These are phyloP conservation scores for Antheraea pernyi DNA, from an alignment of 1,140 invertebrate species.

Conservation along the genomic window DNA sequence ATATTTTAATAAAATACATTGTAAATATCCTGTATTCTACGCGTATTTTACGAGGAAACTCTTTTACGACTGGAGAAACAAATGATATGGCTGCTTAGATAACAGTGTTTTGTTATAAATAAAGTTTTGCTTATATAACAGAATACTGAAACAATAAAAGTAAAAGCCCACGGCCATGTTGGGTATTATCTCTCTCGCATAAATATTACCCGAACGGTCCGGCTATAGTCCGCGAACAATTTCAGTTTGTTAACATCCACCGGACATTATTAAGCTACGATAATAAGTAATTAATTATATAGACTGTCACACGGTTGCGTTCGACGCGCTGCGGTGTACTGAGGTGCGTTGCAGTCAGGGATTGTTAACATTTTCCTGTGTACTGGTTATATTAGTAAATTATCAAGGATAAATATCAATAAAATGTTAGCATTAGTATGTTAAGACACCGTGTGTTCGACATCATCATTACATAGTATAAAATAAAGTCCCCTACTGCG, in stretches of 20 bases:
- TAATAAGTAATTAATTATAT: slow-evolving; percentile 67
- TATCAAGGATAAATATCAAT: too few species aligned
- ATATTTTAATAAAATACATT: neutral
- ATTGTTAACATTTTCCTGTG: slow-evolving; percentile 23
- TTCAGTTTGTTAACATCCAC: slow-evolving; percentile 61
- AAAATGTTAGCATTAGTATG: too few species aligned
- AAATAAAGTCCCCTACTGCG: too few species aligned
- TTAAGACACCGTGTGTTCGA: too few species aligned
- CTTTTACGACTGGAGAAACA: slow-evolving; percentile 20
- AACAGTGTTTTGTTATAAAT: slow-evolving; percentile 25
- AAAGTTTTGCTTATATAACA: slow-evolving; percentile 27
- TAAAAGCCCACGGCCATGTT: slow-evolving; percentile 34
- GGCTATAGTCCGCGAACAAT: slow-evolving; percentile 36
- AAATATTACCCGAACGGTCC: slow-evolving; percentile 34
- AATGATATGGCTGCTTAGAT: neutral
- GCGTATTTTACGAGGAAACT: neutral
- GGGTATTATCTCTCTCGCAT: slow-evolving; percentile 45
- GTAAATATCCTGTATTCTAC: neutral
- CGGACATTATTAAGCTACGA: slow-evolving; percentile 44
- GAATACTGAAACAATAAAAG: slow-evolving; percentile 39
- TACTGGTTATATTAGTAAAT: too few species aligned
- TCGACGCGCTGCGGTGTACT: slow-evolving; percentile 21
- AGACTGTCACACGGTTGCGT: slow-evolving; percentile 40
- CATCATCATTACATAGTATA: too few species aligned
- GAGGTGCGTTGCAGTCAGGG: slow-evolving; percentile 1